Evolutionary conservation across 2,888 invertebrate species (phyloP).

Genomic region (Diadromus collaris): DNA sequence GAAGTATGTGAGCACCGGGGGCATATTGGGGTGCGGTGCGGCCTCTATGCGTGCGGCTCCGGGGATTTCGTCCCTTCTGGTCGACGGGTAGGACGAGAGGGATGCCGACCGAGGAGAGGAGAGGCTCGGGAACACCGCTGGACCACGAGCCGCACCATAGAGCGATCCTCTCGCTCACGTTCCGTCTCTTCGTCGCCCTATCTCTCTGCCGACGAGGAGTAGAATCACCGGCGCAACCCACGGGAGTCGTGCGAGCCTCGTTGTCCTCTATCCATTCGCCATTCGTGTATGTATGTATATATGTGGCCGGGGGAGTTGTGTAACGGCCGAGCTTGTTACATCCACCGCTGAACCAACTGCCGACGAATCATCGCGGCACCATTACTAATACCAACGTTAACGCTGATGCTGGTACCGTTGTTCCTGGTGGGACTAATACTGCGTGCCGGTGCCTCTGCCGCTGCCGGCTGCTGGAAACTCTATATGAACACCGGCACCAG

Average conservation of each 20-base stretch:
- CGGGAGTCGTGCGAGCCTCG: conserved; percentile 38
- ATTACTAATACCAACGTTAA: conserved; percentile 55
- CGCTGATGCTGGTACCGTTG: conserved; percentile 39
- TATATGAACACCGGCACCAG: no score
- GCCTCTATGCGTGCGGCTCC: conserved; percentile 62
- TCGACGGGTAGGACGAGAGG: conserved; percentile 44
- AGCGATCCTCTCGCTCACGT: conserved; percentile 7
- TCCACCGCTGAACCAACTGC: conserved; percentile 42
- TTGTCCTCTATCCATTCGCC: conserved; percentile 50
- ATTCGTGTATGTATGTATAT: conserved; percentile 38
- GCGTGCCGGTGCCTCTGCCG: conserved; percentile 14
- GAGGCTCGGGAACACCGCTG: conserved; percentile 37
- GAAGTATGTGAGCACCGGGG: conserved; percentile 74
- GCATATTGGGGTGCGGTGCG: conserved; percentile 65
- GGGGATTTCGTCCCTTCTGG: conserved; percentile 55
- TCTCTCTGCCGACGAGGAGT: conserved; percentile 18
- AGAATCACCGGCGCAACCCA: conserved; percentile 47
- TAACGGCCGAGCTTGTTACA: conserved; percentile 47
- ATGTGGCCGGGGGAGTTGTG: conserved; percentile 33
- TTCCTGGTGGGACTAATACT: conserved; percentile 35
- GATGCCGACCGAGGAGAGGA: conserved; percentile 17
- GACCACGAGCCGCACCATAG: conserved; percentile 8
- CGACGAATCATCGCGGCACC: conserved; percentile 52
- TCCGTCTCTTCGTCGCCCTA: conserved; percentile 24
- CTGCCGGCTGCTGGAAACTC: conserved; percentile 19